Percentiles rank a stretch among this genome's conserved stretches.
Conservation (phyloP, 2,888 invertebrate species). For the Galeruca laticollis region DNA sequence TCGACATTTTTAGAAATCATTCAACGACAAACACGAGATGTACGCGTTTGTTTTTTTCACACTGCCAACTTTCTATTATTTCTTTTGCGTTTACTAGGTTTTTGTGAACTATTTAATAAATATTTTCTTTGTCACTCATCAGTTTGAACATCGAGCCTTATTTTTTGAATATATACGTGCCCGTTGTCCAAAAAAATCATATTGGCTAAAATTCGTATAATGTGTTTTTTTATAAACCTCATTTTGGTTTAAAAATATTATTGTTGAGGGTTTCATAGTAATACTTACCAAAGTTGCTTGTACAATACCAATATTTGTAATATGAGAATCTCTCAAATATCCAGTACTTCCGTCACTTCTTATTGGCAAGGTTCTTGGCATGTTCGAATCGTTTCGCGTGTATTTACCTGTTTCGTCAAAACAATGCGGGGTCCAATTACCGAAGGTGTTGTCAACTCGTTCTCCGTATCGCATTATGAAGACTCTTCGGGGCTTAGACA, state of each 20-base stretch:
- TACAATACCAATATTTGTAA: slow-evolving; percentile 89
- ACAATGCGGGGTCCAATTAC: slow-evolving; percentile 89
- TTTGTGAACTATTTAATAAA: too few species aligned
- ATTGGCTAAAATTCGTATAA: too few species aligned
- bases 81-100: too few species aligned
- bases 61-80: too few species aligned
- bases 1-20: too few species aligned
- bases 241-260: background rate
- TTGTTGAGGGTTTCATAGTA: background rate
- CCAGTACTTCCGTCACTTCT: slow-evolving; percentile 78
- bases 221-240: background rate
- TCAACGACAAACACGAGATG: too few species aligned
- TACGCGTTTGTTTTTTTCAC: too few species aligned
- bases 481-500: slow-evolving; percentile 63
- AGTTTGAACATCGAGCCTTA: too few species aligned
- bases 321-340: slow-evolving; percentile 87
- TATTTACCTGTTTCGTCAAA: slow-evolving; percentile 85
- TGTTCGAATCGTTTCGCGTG: slow-evolving; percentile 88
- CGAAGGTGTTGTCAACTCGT: slow-evolving; percentile 94
- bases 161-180: too few species aligned
- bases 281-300: slow-evolving; percentile 76
- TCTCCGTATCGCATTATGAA: slow-evolving; percentile 92
- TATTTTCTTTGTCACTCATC: too few species aligned
- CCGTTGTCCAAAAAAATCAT: too few species aligned
- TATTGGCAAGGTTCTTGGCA: slow-evolving; percentile 84